A percentile compares a stretch with the other conserved stretches of the same genome.
These are phyloP conservation scores for Leptonema lineaticorne DNA, from an alignment of 1,140 invertebrate species.

Conservation along the genomic window DNA sequence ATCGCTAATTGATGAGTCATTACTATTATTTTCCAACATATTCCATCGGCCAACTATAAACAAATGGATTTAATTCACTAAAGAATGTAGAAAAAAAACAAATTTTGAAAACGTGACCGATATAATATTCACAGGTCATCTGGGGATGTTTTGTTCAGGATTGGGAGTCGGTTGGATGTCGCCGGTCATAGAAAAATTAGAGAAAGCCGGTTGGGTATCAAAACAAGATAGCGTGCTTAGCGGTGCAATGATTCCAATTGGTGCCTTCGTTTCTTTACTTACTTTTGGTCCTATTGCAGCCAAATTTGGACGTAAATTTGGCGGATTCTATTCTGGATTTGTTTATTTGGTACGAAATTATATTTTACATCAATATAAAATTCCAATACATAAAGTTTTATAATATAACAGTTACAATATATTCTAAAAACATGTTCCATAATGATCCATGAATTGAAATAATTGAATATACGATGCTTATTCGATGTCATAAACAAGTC, in stretches of 20 bases:
- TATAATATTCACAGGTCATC: neutral
- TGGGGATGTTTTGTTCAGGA: neutral
- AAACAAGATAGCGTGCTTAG: neutral
- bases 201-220: neutral
- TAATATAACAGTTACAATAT: neutral
- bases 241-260: neutral
- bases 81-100: too few species aligned
- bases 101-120: too few species aligned
- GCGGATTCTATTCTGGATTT: neutral
- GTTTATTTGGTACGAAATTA: neutral
- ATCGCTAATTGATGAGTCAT: neutral
- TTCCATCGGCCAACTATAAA: too few species aligned
- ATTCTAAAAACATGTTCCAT: neutral
- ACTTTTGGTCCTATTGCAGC: neutral
- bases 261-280: neutral
- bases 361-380: neutral
- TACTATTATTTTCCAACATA: neutral
- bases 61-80: too few species aligned
- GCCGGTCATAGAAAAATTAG: neutral
- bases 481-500: neutral
- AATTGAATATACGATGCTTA: too few species aligned
- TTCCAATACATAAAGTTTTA: neutral
- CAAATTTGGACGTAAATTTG: neutral
- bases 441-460: neutral
- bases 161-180: neutral